Evolutionary conservation across 2,888 invertebrate species (phyloP).

Genomic region (Drosophila stalkeri): DNA sequence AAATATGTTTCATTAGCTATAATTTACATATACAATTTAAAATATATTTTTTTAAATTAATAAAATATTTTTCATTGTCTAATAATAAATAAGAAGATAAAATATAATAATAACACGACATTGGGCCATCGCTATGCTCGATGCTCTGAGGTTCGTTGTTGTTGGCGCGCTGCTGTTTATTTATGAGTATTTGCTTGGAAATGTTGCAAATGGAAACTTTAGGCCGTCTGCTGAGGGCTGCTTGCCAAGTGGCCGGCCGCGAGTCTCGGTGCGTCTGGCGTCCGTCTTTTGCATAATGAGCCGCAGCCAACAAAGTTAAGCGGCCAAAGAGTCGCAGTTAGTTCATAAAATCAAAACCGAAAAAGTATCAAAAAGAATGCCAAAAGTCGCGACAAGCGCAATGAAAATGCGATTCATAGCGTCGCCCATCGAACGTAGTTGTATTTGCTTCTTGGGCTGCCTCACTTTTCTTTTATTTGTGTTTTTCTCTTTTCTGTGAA

Average conservation of each 20-base stretch:
- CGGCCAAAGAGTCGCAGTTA: conserved; percentile 51
- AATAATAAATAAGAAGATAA: neutral
- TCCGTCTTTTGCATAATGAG: conserved; percentile 67
- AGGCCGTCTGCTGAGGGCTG: conserved; percentile 51
- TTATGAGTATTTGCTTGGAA: conserved; percentile 66
- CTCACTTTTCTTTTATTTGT: neutral
- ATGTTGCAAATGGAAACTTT: conserved; percentile 64
- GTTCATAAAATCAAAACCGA: conserved; percentile 62
- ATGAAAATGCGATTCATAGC: conserved; percentile 51
- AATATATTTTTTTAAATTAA: too few relatives aligned
- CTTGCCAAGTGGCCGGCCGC: conserved; percentile 64
- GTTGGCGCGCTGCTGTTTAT: conserved; percentile 45
- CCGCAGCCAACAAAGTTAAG: conserved; percentile 63
- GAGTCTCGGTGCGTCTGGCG: conserved; percentile 24
- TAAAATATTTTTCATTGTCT: neutral
- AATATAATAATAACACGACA: neutral
- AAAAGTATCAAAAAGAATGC: conserved; percentile 32
- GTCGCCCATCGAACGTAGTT: neutral
- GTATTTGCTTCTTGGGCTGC: neutral
- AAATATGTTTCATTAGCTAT: too few relatives aligned
- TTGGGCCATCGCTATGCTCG: conserved; percentile 1
- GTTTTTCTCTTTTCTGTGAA: neutral
- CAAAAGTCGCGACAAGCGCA: conserved; percentile 44
- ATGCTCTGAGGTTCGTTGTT: conserved; percentile 11
- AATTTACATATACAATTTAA: too few relatives aligned